Evolutionary conservation across 2,797 vertebrate species (phyloP).

Genomic region (Sebastolobus altivelis): DNA sequence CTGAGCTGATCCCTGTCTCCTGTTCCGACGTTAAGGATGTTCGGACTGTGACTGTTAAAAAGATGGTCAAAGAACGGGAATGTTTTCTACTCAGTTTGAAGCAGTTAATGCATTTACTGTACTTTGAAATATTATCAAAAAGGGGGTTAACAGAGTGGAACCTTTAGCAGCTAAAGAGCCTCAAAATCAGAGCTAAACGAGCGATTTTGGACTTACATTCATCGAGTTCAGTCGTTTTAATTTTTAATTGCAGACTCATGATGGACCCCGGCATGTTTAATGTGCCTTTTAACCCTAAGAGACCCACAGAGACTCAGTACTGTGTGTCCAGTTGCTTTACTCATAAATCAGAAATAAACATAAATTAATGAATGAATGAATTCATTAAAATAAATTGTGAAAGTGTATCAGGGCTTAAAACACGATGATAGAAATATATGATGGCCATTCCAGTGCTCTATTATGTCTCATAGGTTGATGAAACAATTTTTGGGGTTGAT

Average conservation of each 20-base stretch:
- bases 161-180: background rate
- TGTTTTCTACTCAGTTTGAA: background rate
- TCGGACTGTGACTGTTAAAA: background rate
- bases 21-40: slow-evolving; percentile 12
- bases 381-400: too few relatives aligned
- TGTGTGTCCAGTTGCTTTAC: too few relatives aligned
- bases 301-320: too few relatives aligned
- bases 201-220: background rate
- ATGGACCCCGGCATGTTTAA: background rate
- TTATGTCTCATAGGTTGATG: too few relatives aligned
- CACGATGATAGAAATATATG: too few relatives aligned
- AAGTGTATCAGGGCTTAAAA: too few relatives aligned
- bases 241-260: background rate
- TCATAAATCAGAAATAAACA: too few relatives aligned
- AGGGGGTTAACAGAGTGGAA: background rate
- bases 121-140: background rate
- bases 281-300: background rate
- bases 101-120: background rate
- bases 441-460: too few relatives aligned
- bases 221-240: background rate
- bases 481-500: too few relatives aligned
- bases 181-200: background rate
- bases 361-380: too few relatives aligned
- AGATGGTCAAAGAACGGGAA: slow-evolving; percentile 3
- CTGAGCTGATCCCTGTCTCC: slow-evolving; percentile 22